A percentile compares a stretch with the other conserved stretches of the same genome.
phyloP scores from a whole-genome alignment of 2,797 vertebrate genomes.

The Alauda arvensis region DNA sequence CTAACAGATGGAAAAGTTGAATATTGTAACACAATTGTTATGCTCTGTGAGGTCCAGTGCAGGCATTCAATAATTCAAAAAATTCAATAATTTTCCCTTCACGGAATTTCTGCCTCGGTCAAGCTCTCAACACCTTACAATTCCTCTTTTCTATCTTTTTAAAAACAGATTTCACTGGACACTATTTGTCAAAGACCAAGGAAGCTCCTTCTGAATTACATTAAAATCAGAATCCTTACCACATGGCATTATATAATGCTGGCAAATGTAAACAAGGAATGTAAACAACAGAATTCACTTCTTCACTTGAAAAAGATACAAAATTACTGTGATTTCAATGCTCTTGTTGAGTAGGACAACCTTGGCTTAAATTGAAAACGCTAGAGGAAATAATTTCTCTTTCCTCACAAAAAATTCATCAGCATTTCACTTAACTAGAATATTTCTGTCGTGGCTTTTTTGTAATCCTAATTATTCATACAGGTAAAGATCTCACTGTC shows the following conservation, averaged over 20 bases:
- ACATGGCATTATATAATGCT: neutral
- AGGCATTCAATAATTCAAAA: too few relatives aligned
- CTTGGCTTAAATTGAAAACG: neutral
- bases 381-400: neutral
- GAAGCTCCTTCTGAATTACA: neutral
- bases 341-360: neutral
- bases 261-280: neutral
- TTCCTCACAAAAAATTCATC: neutral
- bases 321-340: neutral
- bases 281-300: neutral
- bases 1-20: neutral
- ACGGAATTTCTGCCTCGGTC: neutral
- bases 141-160: neutral
- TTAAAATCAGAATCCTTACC: neutral
- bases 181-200: neutral
- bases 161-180: neutral
- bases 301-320: neutral
- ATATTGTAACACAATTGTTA: neutral
- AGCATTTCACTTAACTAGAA: neutral
- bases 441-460: neutral
- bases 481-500: neutral
- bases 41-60: fast-evolving
- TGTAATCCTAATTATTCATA: neutral
- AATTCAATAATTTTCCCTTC: neutral
- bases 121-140: neutral